Percentiles rank a stretch among this genome's conserved stretches.
Conservation (phyloP, 2,113 vertebrate genomes). For the Atrichornis clamosus region DNA sequence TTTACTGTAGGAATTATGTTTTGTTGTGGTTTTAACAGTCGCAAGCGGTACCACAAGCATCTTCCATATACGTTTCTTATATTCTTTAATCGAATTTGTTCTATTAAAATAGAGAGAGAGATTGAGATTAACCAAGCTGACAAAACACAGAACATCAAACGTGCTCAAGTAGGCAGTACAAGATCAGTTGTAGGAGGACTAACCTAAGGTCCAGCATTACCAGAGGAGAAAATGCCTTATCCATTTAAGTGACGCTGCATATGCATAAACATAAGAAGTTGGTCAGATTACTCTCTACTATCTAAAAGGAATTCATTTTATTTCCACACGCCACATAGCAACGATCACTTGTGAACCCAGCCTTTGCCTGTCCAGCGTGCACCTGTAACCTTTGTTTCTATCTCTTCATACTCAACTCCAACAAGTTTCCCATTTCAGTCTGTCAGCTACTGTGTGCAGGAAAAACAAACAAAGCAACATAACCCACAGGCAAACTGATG, state of each 20-base stretch:
- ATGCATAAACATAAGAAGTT: neutral
- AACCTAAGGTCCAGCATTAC: neutral
- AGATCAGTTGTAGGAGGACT: neutral
- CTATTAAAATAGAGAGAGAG: constrained; percentile 67
- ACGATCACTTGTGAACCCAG: neutral
- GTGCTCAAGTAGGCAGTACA: neutral
- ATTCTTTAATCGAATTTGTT: constrained; percentile 95
- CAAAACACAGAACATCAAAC: neutral
- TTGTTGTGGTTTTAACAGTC: constrained; percentile 92
- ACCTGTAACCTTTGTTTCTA: neutral
- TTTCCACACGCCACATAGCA: neutral
- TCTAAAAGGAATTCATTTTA: neutral
- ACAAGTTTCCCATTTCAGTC: neutral
- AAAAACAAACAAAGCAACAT: neutral
- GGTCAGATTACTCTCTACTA: neutral
- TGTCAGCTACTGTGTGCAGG: neutral
- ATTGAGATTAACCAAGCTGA: neutral
- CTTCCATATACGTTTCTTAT: constrained; percentile 93
- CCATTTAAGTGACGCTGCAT: neutral
- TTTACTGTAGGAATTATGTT: constrained; percentile 93
- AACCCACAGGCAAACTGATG: neutral
- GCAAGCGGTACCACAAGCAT: constrained; percentile 95
- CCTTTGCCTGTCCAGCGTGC: fast-evolving
- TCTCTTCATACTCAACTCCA: neutral
- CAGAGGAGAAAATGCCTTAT: neutral